Evolutionary conservation across 2,113 vertebrate species (phyloP).

Genomic region (Callipepla californica): DNA sequence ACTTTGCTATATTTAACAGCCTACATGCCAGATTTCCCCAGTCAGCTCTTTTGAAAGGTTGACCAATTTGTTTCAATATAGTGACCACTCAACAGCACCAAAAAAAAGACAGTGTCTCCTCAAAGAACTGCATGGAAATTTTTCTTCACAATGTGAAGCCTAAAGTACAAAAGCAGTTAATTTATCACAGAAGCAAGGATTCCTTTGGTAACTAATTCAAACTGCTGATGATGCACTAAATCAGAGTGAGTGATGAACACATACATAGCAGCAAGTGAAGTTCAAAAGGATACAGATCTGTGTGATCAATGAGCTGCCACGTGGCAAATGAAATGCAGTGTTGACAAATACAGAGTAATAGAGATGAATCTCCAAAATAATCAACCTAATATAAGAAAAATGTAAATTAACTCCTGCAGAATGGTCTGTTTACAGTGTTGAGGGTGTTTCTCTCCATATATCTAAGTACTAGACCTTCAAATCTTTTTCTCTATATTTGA

Average conservation of each 20-base stretch:
- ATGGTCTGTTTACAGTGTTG: conserved; percentile 1
- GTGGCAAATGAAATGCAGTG: conserved; percentile 74
- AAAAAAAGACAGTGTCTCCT: conserved; percentile 36
- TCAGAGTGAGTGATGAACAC: conserved; percentile 82
- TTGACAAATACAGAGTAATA: conserved; percentile 70
- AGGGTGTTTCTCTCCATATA: not conserved
- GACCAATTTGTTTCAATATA: conserved; percentile 65
- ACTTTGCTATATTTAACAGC: conserved; percentile 1
- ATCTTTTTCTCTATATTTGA: not conserved
- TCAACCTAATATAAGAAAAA: conserved; percentile 51
- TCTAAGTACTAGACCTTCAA: not conserved
- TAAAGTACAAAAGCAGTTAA: conserved; percentile 72
- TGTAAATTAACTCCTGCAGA: conserved; percentile 23
- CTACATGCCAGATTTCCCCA: not conserved
- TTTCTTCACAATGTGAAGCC: conserved; percentile 66
- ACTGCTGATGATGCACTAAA: conserved; percentile 84
- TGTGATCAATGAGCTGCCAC: conserved; percentile 80
- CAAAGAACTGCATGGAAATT: conserved; percentile 60
- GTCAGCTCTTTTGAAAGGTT: conserved; percentile 28
- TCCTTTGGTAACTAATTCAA: conserved; percentile 78
- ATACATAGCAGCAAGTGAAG: conserved; percentile 73
- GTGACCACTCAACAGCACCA: conserved; percentile 34
- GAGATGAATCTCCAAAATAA: conserved; percentile 64
- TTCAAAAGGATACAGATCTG: conserved; percentile 78
- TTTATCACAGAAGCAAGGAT: conserved; percentile 73